These are phyloP conservation scores for Pungitius pungitius DNA, from an alignment of 2,113 vertebrate genomes.

Conservation along the genomic window DNA sequence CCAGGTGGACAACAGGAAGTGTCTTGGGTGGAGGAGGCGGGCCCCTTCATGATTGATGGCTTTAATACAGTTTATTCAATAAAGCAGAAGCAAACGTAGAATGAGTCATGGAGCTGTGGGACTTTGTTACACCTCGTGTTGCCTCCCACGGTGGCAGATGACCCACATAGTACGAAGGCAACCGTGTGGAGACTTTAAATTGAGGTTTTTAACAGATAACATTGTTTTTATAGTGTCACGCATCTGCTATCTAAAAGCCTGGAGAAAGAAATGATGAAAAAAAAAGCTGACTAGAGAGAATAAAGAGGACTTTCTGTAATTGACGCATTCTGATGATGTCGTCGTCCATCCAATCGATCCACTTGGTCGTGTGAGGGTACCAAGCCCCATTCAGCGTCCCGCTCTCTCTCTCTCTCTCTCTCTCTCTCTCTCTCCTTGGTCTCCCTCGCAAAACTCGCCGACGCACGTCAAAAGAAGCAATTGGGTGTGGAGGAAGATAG, in stretches of 20 bases:
- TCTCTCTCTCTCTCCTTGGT: not conserved
- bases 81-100: constrained; percentile 77
- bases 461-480: constrained; percentile 34
- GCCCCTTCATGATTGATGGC: constrained; percentile 69
- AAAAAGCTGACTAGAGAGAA: too few species aligned
- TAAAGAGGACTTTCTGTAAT: too few species aligned
- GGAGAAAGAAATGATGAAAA: too few species aligned
- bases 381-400: not conserved
- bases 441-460: not conserved
- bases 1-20: constrained; percentile 17
- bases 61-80: constrained; percentile 74
- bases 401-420: not conserved
- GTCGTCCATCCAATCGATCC: not conserved
- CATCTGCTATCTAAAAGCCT: too few species aligned
- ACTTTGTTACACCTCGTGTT: constrained; percentile 60
- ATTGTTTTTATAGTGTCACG: too few species aligned
- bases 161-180: constrained; percentile 28
- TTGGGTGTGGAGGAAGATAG: constrained; percentile 38
- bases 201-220: too few species aligned
- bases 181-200: not conserved
- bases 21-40: constrained; percentile 5
- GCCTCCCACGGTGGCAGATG: constrained; percentile 33
- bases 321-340: too few species aligned
- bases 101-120: constrained; percentile 54
- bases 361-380: too few species aligned